Conservation (phyloP, 2,797 vertebrate genomes). For the Eurystomus glaucurus region DNA sequence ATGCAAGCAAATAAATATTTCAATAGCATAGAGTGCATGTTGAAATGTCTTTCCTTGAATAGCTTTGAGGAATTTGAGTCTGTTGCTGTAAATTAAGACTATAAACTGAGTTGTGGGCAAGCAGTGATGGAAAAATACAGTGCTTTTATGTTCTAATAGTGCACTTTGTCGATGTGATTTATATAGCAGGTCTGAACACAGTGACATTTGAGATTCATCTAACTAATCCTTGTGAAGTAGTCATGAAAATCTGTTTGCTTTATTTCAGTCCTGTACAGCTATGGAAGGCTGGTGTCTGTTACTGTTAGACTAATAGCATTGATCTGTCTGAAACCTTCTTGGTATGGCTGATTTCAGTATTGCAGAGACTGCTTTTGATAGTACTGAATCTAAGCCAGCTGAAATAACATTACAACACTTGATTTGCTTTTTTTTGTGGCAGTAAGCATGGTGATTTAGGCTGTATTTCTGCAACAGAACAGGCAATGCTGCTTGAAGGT, state of each 20-base stretch:
- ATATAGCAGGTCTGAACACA: background rate
- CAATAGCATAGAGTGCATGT: background rate
- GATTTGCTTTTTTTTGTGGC: background rate
- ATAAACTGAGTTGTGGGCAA: background rate
- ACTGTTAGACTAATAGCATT: background rate
- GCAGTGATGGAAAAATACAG: background rate
- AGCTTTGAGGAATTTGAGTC: background rate
- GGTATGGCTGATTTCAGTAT: background rate
- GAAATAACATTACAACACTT: background rate
- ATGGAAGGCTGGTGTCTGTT: background rate
- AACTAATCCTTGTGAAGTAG: background rate
- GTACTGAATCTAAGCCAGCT: background rate
- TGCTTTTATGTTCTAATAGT: background rate
- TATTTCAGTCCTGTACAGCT: background rate
- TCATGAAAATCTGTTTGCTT: background rate
- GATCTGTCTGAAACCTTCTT: constrained; percentile 6
- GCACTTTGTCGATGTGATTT: background rate
- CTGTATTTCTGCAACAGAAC: background rate
- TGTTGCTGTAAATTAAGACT: background rate
- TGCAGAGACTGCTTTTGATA: background rate
- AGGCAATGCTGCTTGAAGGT: background rate
- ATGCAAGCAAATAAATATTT: background rate
- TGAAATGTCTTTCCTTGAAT: background rate
- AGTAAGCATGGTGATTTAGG: background rate
- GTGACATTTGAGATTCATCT: background rate